These are phyloP conservation scores for Ciconia nigra DNA, from an alignment of 2,797 vertebrate species.

Conservation along the genomic window DNA sequence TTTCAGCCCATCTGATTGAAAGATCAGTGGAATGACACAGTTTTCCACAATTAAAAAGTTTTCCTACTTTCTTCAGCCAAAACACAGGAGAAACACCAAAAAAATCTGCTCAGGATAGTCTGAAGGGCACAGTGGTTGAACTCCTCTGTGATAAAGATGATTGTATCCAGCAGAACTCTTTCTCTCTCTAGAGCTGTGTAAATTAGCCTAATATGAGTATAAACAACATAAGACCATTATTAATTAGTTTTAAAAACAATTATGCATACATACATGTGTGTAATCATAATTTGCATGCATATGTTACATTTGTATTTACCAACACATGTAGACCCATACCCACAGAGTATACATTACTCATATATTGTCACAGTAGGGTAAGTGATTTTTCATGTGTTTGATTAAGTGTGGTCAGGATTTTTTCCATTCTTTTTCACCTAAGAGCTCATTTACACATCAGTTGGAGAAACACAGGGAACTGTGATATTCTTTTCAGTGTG, in stretches of 20 bases:
- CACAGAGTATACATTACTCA: not conserved
- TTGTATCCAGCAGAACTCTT: not conserved
- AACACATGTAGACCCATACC: not conserved
- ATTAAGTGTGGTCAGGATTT: not conserved
- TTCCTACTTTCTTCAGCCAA: not conserved
- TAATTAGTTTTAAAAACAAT: not conserved
- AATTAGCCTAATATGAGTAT: not conserved
- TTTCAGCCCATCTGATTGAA: not conserved
- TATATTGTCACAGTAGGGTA: not conserved
- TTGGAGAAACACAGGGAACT: not conserved
- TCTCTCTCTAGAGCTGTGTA: not conserved
- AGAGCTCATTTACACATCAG: not conserved
- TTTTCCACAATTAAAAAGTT: not conserved
- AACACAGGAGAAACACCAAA: not conserved
- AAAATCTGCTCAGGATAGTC: not conserved
- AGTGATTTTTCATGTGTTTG: not conserved
- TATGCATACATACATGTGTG: not conserved
- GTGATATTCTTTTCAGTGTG: not conserved
- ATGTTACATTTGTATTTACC: not conserved
- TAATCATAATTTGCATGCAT: not conserved
- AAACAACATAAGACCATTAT: not conserved
- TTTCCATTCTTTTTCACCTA: not conserved
- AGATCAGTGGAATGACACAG: not conserved
- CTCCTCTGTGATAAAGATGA: not conserved
- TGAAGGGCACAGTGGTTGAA: not conserved